Percentiles rank a stretch among this genome's conserved stretches.
Conservation (phyloP, 2,113 vertebrate species). For the Paramormyrops kingsleyae region DNA sequence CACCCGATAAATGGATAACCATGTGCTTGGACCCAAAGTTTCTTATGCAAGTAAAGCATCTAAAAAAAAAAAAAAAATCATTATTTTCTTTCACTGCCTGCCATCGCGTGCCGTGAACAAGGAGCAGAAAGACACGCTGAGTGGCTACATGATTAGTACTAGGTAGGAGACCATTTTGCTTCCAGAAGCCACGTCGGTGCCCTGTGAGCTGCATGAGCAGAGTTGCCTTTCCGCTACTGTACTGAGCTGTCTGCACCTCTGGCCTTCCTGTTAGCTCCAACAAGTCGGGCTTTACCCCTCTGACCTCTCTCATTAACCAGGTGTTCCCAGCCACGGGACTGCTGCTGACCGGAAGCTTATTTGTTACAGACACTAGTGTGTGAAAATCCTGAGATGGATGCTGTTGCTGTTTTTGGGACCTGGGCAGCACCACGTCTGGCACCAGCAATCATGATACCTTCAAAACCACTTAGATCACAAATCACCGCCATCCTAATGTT, state of each 20-base stretch:
- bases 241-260: neutral
- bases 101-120: neutral
- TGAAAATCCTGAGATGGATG: neutral
- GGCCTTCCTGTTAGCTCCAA: neutral
- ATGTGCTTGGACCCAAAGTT: neutral
- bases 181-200: neutral
- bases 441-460: neutral
- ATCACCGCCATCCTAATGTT: neutral
- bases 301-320: neutral
- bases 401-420: neutral
- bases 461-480: neutral
- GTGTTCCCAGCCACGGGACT: neutral
- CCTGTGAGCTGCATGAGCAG: neutral
- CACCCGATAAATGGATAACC: neutral
- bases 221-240: neutral
- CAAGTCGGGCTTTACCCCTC: neutral
- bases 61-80: too few species aligned
- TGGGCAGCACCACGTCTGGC: neutral
- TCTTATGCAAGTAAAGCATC: neutral
- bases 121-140: neutral
- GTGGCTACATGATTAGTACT: neutral
- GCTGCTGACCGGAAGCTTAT: neutral
- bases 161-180: neutral
- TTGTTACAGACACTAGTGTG: neutral
- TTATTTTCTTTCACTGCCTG: neutral